phyloP scores from a whole-genome alignment of 2,888 invertebrate genomes.

The Ormyrus nitidulus region DNA sequence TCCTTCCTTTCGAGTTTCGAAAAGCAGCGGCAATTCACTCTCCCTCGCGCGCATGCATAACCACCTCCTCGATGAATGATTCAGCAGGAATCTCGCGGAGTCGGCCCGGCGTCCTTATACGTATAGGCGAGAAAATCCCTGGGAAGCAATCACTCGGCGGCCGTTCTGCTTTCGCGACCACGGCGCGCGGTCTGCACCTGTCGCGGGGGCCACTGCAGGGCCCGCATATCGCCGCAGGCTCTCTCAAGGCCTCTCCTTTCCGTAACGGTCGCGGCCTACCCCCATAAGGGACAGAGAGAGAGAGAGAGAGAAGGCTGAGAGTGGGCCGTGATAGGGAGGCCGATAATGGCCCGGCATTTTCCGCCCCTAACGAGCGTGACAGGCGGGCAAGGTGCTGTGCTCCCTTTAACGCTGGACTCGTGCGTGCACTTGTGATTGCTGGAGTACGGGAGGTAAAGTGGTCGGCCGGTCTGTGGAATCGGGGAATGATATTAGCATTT shows the following conservation, averaged over 20 bases:
- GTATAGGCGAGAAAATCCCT: conserved; percentile 22
- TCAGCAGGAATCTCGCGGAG: too few relatives aligned
- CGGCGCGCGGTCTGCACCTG: not conserved
- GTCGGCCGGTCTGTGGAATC: too few relatives aligned
- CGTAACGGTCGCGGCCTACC: conserved; percentile 72
- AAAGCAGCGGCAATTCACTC: not conserved
- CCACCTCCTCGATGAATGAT: not conserved
- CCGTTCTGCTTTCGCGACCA: conserved; percentile 35
- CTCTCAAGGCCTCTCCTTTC: conserved; percentile 51
- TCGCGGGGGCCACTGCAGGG: not conserved
- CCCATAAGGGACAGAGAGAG: conserved; percentile 59
- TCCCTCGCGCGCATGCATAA: not conserved
- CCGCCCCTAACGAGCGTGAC: conserved; percentile 27
- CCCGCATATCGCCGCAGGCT: conserved; percentile 2
- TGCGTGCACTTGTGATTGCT: too few relatives aligned
- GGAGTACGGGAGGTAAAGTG: too few relatives aligned
- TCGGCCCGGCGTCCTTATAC: too few relatives aligned
- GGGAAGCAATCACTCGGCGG: conserved; percentile 44
- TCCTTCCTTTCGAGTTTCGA: not conserved
- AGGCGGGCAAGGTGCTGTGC: not conserved
- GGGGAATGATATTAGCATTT: too few relatives aligned
- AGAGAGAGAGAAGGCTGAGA: conserved; percentile 13
- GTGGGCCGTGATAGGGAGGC: conserved; percentile 61
- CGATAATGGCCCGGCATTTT: conserved; percentile 40
- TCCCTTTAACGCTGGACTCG: too few relatives aligned